These are phyloP conservation scores for Phyllostomus discolor DNA, from an alignment of 2,113 vertebrate species.

Conservation along the genomic window DNA sequence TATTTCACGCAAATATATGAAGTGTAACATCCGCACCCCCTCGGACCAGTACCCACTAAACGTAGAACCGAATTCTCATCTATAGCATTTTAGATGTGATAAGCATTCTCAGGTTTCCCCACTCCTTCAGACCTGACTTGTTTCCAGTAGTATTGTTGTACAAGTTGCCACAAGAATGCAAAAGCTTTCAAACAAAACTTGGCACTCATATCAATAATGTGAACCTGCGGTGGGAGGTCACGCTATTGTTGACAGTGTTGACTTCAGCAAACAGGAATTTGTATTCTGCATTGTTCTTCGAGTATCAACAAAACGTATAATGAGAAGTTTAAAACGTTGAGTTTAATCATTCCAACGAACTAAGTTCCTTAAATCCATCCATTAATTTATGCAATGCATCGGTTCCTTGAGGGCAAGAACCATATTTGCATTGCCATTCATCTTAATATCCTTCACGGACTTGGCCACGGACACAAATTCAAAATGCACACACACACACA, in stretches of 20 bases:
- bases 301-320: background rate
- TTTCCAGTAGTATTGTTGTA: slow-evolving; percentile 55
- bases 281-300: background rate
- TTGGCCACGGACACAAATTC: background rate
- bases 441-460: background rate
- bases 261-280: slow-evolving; percentile 47
- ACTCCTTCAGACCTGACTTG: background rate
- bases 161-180: slow-evolving; percentile 37
- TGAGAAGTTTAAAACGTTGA: background rate
- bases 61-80: background rate
- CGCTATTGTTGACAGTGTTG: background rate
- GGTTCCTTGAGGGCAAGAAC: background rate
- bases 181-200: slow-evolving; percentile 49
- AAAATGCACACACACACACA: background rate
- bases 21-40: background rate
- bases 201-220: background rate
- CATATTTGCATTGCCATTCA: background rate
- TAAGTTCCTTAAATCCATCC: background rate
- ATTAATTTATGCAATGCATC: background rate
- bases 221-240: slow-evolving; percentile 44
- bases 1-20: background rate
- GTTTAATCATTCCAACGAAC: background rate
- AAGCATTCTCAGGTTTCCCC: slow-evolving; percentile 57
- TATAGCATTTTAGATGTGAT: slow-evolving; percentile 63
- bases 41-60: background rate